Percentiles rank a stretch among this genome's conserved stretches.
phyloP scores from a whole-genome alignment of 2,888 invertebrate species.

The Eumerus sabulonum region DNA sequence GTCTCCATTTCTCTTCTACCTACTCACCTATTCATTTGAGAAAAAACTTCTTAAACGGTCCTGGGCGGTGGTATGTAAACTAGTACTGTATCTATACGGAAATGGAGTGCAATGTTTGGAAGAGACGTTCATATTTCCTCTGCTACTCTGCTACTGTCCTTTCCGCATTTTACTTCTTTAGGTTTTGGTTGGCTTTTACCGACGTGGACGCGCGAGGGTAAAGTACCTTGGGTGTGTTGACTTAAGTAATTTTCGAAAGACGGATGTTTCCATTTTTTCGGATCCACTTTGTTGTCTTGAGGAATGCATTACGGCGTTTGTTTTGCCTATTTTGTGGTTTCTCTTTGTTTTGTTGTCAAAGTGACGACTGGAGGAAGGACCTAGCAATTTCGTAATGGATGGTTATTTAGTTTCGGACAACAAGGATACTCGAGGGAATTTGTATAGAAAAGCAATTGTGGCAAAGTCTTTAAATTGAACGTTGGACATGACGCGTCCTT shows the following conservation, averaged over 20 bases:
- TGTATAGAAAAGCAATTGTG: no score
- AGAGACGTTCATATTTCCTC: constrained; percentile 5
- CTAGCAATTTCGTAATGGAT: constrained; percentile 44
- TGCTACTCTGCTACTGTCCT: constrained; percentile 25
- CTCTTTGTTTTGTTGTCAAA: constrained; percentile 4
- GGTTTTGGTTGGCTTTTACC: constrained; percentile 21
- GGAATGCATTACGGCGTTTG: constrained; percentile 39
- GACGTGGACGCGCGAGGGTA: constrained; percentile 28
- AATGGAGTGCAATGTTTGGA: not conserved
- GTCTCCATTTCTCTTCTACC: not conserved
- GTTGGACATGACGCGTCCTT: no score
- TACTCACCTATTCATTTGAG: constrained; percentile 49
- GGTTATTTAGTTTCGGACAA: constrained; percentile 2
- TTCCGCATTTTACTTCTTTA: constrained; percentile 17
- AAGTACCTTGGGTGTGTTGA: constrained; percentile 24
- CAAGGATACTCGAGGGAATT: no score
- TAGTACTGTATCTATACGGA: no score
- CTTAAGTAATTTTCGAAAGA: constrained; percentile 45
- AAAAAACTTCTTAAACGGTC: constrained; percentile 52
- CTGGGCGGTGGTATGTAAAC: not conserved
- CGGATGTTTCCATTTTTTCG: constrained; percentile 37
- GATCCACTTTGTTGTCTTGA: constrained; percentile 25
- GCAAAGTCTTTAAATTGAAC: no score
- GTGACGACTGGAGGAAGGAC: not conserved
- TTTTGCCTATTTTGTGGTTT: not conserved